Base-by-base conservation (phyloP, 1,140 invertebrate genomes). In the Sminthurides bifidus region DNA sequence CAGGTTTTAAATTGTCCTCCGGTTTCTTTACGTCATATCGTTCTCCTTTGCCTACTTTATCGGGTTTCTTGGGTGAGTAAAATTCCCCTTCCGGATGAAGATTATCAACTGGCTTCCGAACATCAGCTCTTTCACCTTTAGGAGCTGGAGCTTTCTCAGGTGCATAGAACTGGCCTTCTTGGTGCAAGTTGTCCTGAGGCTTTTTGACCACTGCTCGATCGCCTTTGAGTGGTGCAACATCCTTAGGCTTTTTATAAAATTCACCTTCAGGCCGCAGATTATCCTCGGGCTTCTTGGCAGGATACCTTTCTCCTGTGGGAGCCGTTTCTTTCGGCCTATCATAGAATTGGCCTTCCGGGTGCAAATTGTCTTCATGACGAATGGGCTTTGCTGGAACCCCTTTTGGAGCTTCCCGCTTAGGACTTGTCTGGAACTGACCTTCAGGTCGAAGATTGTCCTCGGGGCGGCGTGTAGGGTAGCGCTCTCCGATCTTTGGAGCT, bases 151-250 rank as follows among this genome's bases (percentile, higher is more conserved):
- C 59, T 38, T 54, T 57, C 44, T 41, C 38, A 37, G 51, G 46
- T 15, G 51, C 35, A 27, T 63, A 54, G 48, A 66, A 66, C 31
- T 66, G 40, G 15, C 67, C 67, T 58, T 58, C 59, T 30, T 60
- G 14, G 1, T 23, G 69, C 19, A 68, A 68, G 71, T 84, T 83
- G 58, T 82, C 80, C 54, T 74, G 67, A 1, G 76, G 76, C 67
- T 76, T 79, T n/a, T 75, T 72, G 27, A 78, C 74, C 56, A 72
- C 72, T 49, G 75, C 71, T 38, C 73, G 65, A 57, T 77, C 75
- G 2, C 68, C 75, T 51, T 54, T 33, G 19, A 24, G 30, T n/a
- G 26, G 64, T 61, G 38, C 37, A 2, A 60, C 55, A 30, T 69
- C 53, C 68, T 73, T 58, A 75, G 73, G 74, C 17, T 30, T 27